Base-by-base conservation (phyloP, 2,113 vertebrate species). In the Lagopus leucura region DNA sequence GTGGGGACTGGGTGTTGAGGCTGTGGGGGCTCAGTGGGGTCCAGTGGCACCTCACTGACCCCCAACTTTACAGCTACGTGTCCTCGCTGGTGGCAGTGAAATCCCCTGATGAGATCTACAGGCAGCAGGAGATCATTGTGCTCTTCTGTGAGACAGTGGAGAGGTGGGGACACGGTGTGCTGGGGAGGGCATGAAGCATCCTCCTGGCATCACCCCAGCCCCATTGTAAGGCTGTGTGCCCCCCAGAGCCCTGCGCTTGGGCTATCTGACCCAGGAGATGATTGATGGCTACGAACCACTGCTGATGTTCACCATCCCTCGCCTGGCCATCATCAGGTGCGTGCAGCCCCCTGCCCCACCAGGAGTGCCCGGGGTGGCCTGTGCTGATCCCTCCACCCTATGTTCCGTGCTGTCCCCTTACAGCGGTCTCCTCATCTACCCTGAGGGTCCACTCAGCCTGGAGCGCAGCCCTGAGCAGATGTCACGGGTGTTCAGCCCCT, bases 271-370 rank as follows among this genome's bases (percentile, higher is more conserved):
- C 19, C 98, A 98, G 87, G 97, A 98, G 94, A 97, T 98, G 97
- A 98, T 98, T 2, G 98, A 98, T 75, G 96, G 97, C 83, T 98
- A 96, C 1, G 98, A 98, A 42, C 98, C 98, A 0, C 92, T 97
- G 67, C 89, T 98, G 88, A 98, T 98, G 98, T 98, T 98, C 95
- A 97, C 97, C 86, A 98, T 98, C 78, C 98, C 98, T 57, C 97
- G 97, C 57, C 94, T 98, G 77, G 98, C 97, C 66, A 98, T 98
- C 55, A 97, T 98, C 82, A 97, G 98, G 98, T 98, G 77, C 71
- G 96, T 92, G 50, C 74, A 60, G 71, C 7, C 19, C 48, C 24
- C 47, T 32, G 34, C 30, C 47, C 27, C 15, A 10, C n/a, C 79
- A 18, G 34, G 13, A 24, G 9, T 54, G 9, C 8, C 27, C 2